These are phyloP conservation scores for Onychomys leucogaster DNA, from an alignment of 2,797 vertebrate species.

Conservation along the genomic window DNA sequence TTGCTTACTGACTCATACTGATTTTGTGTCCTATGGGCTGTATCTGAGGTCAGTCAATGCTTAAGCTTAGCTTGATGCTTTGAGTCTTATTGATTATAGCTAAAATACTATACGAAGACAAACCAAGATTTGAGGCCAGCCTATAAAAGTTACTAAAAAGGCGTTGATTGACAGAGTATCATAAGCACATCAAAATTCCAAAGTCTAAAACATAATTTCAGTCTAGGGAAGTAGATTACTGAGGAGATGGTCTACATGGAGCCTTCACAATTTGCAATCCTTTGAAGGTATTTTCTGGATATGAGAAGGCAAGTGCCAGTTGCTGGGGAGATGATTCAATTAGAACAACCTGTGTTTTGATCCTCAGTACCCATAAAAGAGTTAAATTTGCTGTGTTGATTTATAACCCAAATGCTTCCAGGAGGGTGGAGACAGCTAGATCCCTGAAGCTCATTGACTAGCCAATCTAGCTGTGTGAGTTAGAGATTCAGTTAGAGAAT, in stretches of 20 bases:
- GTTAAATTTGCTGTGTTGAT: too few relatives aligned
- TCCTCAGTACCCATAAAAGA: not conserved
- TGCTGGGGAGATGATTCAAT: not conserved
- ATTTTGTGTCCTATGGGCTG: not conserved
- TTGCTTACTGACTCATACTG: not conserved
- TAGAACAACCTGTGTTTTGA: not conserved
- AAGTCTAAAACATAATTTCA: not conserved
- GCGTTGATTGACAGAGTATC: not conserved
- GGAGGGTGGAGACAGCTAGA: not conserved
- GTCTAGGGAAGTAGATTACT: not conserved
- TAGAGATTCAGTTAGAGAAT: not conserved
- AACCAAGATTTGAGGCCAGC: not conserved
- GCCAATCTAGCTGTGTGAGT: not conserved
- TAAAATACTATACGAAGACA: not conserved
- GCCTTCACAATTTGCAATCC: not conserved
- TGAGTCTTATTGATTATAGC: not conserved
- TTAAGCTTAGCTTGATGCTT: not conserved
- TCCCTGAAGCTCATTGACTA: not conserved
- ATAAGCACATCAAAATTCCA: not conserved
- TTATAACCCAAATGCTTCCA: not conserved
- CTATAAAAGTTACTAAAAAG: not conserved
- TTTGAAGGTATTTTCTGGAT: not conserved
- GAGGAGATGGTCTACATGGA: not conserved
- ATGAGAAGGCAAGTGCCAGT: not conserved
- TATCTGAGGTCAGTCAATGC: not conserved